phyloP scores from a whole-genome alignment of 35 echinoderm and acorn worm genomes.

The Strongylocentrotus purpuratus region DNA sequence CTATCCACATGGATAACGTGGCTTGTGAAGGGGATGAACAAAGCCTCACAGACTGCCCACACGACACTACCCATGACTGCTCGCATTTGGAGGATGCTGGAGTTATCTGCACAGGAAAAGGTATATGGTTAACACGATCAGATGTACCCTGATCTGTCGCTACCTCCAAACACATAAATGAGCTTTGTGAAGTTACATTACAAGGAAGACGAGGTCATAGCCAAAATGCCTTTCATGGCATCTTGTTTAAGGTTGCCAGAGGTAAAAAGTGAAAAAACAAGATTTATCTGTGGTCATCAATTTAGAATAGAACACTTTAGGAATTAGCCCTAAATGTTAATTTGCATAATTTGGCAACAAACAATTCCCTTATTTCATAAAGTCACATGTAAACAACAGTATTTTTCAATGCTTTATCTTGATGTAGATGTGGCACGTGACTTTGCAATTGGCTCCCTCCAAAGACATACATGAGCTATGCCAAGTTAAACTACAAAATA shows the following conservation, averaged over 20 bases:
- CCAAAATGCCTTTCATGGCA: neutral
- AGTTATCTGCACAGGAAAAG: slow-evolving; percentile 28
- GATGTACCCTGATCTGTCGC: neutral
- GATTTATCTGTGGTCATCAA: too few species aligned
- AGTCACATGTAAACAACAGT: too few species aligned
- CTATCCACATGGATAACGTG: slow-evolving; percentile 54
- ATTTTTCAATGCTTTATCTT: too few species aligned
- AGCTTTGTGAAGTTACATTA: neutral
- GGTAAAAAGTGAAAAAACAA: too few species aligned
- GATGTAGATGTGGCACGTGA: too few species aligned
- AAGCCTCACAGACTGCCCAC: slow-evolving; percentile 20
- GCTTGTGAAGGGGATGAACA: slow-evolving; percentile 23
- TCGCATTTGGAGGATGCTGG: slow-evolving; percentile 50
- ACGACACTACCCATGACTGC: slow-evolving; percentile 5
- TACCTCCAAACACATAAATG: neutral
- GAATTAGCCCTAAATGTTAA: too few species aligned
- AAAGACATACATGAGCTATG: too few species aligned
- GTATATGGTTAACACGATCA: neutral
- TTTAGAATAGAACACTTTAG: too few species aligned
- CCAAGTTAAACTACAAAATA: too few species aligned
- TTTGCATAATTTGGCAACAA: too few species aligned
- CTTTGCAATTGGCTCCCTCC: too few species aligned
- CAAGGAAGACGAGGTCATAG: neutral
- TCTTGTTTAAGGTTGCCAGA: neutral
- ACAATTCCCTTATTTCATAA: too few species aligned